Percentiles rank a stretch among this genome's conserved stretches.
Evolutionary conservation across 2,888 invertebrate species (phyloP).

Genomic region (Pachliopta kotzebuea): DNA sequence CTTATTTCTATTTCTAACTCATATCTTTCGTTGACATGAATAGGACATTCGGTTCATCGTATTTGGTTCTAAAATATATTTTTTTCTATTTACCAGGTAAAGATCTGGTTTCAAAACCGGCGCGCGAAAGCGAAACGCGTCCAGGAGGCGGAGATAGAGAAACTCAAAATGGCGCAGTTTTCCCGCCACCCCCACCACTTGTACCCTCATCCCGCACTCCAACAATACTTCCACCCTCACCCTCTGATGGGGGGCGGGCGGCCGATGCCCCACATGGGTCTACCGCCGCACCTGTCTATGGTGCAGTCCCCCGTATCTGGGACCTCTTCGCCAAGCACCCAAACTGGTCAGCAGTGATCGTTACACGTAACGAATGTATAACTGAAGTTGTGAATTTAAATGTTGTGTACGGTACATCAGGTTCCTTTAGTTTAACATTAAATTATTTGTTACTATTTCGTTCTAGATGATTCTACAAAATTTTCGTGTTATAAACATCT

Average conservation of each 20-base stretch:
- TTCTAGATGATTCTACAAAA: too few relatives aligned
- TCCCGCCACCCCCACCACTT: conserved; percentile 81
- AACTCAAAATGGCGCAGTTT: conserved; percentile 90
- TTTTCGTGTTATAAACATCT: too few relatives aligned
- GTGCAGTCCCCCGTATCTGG: conserved; percentile 69
- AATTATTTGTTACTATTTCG: neutral
- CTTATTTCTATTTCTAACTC: too few relatives aligned
- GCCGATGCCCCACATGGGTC: conserved; percentile 70
- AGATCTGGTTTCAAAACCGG: conserved; percentile 97
- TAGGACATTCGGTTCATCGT: too few relatives aligned
- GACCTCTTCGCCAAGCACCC: conserved; percentile 65
- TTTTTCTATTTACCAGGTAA: conserved; percentile 82
- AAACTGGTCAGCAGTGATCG: conserved; percentile 38
- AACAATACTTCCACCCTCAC: conserved; percentile 83
- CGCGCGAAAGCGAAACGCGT: conserved; percentile 97
- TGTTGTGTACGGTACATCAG: conserved; percentile 25
- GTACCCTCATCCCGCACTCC: conserved; percentile 81
- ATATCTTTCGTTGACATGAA: too few relatives aligned
- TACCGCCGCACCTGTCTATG: conserved; percentile 67
- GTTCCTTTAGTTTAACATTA: conserved; percentile 11
- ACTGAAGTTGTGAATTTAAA: conserved; percentile 7
- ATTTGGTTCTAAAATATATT: too few relatives aligned
- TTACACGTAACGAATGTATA: conserved; percentile 11
- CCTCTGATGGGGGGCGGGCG: conserved; percentile 78
- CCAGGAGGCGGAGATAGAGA: conserved; percentile 98